Evolutionary conservation across 2,113 vertebrate species (phyloP), one percentile per base, ranked within the genome.

Genomic region (Rissa tridactyla): DNA sequence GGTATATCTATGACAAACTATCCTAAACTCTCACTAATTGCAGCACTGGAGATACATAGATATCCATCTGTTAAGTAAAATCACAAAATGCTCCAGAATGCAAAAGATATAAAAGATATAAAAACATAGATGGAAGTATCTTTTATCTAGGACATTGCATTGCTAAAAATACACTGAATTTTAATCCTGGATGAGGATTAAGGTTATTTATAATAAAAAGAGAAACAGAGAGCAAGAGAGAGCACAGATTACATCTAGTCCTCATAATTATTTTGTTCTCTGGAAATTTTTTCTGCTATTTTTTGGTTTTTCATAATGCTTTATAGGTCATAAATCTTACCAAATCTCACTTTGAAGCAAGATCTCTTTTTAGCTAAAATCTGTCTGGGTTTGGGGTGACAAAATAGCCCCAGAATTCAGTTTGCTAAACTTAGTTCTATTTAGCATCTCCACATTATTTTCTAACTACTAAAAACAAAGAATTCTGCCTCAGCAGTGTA

Each of bases 181-280:
- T 99, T 99, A 99, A 99, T 99, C 98, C 98, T 96, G 97, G 94
- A 96, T 98, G 98, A 98, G 98, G 98, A 99, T 98, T 98, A 98
- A 98, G 96, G 96, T 98, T 98, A 97, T 98, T 98, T 98, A 98
- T 98, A 97, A 96, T 65, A 97, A 96, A 97, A 82, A 91, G 38
- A 88, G 49, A 86, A 60, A 90, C 10, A 96, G 79, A 90, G 40
- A 93, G 83, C 34, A 94, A 98, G 98, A 90, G 44, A 82, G 30
- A 73, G 55, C 36, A 94, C 95, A 98, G 98, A 98, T 99, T 98
- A 98, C 97, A 98, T 98, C 97, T 97, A 98, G 97, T 96, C 92
- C 95, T 96, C 96, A 97, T 98, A 98, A 99, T 98, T 98, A 78
- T 54, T 94, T 94, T 90, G 78, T 92, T 96, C 81, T 86, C 79